These are phyloP conservation scores for Parazoanthus swiftii DNA, from an alignment of 92 coral and sea anemone genomes.

Conservation along the genomic window DNA sequence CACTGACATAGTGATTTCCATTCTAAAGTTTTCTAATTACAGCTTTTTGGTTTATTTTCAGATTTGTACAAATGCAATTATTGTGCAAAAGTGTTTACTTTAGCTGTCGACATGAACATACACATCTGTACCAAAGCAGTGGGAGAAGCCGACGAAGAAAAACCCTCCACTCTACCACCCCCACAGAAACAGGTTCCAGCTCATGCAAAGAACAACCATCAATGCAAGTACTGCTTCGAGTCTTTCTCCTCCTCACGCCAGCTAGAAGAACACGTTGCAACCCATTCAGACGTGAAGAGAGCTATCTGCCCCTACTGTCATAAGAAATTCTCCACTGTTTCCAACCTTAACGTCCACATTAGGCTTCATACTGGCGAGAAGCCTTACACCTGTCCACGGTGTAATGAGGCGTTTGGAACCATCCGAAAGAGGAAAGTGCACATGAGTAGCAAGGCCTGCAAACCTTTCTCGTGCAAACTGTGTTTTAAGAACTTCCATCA, in stretches of 20 bases:
- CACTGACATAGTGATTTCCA: neutral
- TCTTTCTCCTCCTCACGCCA: neutral
- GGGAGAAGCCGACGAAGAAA: neutral
- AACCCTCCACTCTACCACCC: neutral
- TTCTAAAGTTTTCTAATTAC: neutral
- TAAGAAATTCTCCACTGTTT: conserved; percentile 4
- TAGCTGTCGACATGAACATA: neutral
- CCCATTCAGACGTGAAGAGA: neutral
- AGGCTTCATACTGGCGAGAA: conserved; percentile 33
- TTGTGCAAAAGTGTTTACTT: neutral
- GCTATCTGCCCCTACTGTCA: conserved; percentile 8
- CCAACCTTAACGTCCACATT: conserved; percentile 20
- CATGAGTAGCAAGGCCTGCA: neutral
- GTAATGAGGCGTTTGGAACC: neutral
- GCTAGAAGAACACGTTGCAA: neutral
- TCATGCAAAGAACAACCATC: neutral
- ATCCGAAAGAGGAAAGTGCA: neutral
- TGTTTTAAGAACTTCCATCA: conserved; percentile 2
- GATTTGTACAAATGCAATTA: conserved; percentile 29
- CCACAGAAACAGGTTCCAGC: neutral
- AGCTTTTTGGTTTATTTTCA: neutral
- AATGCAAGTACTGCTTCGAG: conserved; percentile 7
- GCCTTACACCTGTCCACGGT: conserved; percentile 17
- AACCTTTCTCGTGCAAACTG: neutral
- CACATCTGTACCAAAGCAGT: conserved; percentile 10